phyloP scores from a whole-genome alignment of 1,140 invertebrate genomes.

The Hyphantria cunea region DNA sequence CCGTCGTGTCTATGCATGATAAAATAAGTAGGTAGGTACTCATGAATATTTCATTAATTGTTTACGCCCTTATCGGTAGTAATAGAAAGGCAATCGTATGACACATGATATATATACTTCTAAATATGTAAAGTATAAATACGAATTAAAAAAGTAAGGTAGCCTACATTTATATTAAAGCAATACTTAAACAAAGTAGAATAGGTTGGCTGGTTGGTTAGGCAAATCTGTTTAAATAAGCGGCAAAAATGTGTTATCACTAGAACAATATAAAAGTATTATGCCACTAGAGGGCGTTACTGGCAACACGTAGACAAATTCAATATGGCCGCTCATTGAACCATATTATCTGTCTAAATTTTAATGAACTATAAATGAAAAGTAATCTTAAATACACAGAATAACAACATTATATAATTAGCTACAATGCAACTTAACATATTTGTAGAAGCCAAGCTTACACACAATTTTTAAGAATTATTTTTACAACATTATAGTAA shows the following conservation, averaged over 20 bases:
- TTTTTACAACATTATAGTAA: too few relatives aligned
- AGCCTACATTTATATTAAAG: conserved; percentile 32
- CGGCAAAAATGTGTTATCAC: background rate
- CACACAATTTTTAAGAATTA: background rate
- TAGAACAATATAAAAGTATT: background rate
- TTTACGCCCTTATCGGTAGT: too few relatives aligned
- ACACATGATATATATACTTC: too few relatives aligned
- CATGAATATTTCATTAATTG: too few relatives aligned
- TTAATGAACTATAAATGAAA: background rate
- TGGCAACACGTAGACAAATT: conserved; percentile 38
- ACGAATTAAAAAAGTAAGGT: conserved; percentile 29
- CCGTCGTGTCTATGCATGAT: too few relatives aligned
- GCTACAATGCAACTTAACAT: background rate
- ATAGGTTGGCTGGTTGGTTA: too few relatives aligned
- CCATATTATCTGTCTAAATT: conserved; percentile 1
- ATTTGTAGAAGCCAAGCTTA: conserved; percentile 11
- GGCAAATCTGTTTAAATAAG: too few relatives aligned
- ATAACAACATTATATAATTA: background rate
- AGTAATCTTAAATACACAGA: too few relatives aligned
- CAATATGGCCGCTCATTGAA: conserved; percentile 50
- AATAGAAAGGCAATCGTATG: too few relatives aligned
- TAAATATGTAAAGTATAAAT: conserved; percentile 4
- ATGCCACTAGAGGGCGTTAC: conserved; percentile 47
- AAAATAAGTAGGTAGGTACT: too few relatives aligned
- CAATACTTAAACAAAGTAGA: background rate